phyloP scores from a whole-genome alignment of 2,797 vertebrate genomes.

The Enteromius mattozi region DNA sequence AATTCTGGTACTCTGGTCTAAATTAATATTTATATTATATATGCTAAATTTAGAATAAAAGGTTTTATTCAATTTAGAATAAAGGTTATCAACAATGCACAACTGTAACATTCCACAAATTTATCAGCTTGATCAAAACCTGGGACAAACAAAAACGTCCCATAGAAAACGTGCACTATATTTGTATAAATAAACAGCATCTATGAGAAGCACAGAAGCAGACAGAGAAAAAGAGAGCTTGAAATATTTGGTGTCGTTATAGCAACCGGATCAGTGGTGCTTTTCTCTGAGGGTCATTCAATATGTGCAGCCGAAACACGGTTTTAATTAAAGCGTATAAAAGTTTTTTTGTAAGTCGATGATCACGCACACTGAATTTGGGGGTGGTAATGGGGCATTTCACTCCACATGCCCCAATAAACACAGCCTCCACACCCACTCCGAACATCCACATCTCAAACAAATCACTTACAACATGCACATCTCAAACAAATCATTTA shows the following conservation, averaged over 20 bases:
- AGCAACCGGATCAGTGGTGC: constrained; percentile 80
- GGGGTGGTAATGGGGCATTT: constrained; percentile 76
- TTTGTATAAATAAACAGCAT: constrained; percentile 38
- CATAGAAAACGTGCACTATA: neutral
- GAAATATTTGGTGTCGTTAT: constrained; percentile 85
- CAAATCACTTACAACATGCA: constrained; percentile 51
- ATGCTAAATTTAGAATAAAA: neutral
- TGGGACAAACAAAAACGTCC: neutral
- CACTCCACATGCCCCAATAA: constrained; percentile 74
- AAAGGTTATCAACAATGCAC: neutral
- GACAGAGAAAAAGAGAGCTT: constrained; percentile 67
- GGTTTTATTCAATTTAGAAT: neutral
- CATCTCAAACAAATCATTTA: constrained; percentile 39
- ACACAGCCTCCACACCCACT: constrained; percentile 63
- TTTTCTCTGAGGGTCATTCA: constrained; percentile 81
- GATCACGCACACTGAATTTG: constrained; percentile 72
- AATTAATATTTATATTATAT: neutral
- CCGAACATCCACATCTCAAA: constrained; percentile 54
- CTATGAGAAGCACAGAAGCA: constrained; percentile 39
- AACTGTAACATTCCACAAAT: neutral
- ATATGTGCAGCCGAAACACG: constrained; percentile 73
- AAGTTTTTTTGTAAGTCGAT: constrained; percentile 77
- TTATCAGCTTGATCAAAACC: neutral
- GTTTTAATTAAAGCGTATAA: constrained; percentile 78
- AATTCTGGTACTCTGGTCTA: neutral